These are phyloP conservation scores for Apogon hyalosoma DNA, from an alignment of 2,797 vertebrate species.

Conservation along the genomic window DNA sequence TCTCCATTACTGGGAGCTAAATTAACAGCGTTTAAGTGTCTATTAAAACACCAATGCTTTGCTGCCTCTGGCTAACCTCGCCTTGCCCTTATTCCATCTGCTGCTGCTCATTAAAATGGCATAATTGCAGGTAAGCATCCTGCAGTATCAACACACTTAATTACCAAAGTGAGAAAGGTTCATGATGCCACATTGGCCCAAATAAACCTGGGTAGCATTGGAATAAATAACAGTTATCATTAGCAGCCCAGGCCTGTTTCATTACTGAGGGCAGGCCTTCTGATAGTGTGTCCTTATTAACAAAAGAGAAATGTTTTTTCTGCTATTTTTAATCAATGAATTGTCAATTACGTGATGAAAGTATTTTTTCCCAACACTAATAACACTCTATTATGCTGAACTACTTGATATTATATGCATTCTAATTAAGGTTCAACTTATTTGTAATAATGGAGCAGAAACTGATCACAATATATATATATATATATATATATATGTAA, in stretches of 20 bases:
- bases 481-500: too few relatives aligned
- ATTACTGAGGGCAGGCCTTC: slow-evolving; percentile 74
- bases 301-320: slow-evolving; percentile 65
- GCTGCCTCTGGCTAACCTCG: slow-evolving; percentile 82
- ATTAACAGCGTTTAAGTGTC: slow-evolving; percentile 88
- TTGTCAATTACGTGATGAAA: slow-evolving; percentile 60
- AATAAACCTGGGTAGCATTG: slow-evolving; percentile 78
- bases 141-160: slow-evolving; percentile 84
- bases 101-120: slow-evolving; percentile 85
- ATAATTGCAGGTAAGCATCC: slow-evolving; percentile 87
- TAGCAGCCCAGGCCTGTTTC: slow-evolving; percentile 74
- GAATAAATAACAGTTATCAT: slow-evolving; percentile 84
- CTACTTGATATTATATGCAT: slow-evolving; percentile 24
- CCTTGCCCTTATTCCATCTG: slow-evolving; percentile 74
- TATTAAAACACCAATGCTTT: slow-evolving; percentile 86
- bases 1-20: slow-evolving; percentile 81
- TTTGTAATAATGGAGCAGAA: slow-evolving; percentile 16
- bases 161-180: slow-evolving; percentile 83
- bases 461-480: too few relatives aligned
- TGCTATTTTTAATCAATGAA: slow-evolving; percentile 36
- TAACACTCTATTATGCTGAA: slow-evolving; percentile 27
- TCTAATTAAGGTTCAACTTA: slow-evolving; percentile 12
- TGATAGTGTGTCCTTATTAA: slow-evolving; percentile 69
- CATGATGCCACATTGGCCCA: slow-evolving; percentile 74
- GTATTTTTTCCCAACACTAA: slow-evolving; percentile 47